These are phyloP conservation scores for Dendrolimus houi DNA, from an alignment of 2,888 invertebrate genomes.

Conservation along the genomic window DNA sequence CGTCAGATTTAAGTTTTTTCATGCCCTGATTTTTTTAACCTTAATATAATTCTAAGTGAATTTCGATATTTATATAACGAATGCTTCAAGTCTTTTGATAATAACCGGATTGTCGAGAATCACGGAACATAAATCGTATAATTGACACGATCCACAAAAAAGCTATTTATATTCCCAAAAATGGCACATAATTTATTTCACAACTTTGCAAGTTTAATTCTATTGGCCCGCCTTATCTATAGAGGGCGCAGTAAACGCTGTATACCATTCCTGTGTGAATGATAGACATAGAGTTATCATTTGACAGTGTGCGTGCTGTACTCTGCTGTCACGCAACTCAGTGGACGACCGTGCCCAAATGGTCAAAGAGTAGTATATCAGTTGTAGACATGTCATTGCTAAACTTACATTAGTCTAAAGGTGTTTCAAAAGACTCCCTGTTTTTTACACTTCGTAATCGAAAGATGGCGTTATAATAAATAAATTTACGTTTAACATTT, in stretches of 20 bases:
- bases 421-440: too few relatives aligned
- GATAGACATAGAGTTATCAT: conserved; percentile 74
- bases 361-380: conserved; percentile 34
- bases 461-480: too few relatives aligned
- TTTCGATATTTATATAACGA: background rate
- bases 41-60: background rate
- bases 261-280: conserved; percentile 63
- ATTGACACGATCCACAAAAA: background rate
- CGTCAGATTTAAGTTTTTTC: too few relatives aligned
- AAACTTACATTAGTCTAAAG: too few relatives aligned
- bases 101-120: background rate
- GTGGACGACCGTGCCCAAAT: conserved; percentile 44
- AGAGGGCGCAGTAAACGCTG: conserved; percentile 34
- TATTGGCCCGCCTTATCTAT: conserved; percentile 51
- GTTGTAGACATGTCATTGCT: conserved; percentile 2
- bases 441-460: too few relatives aligned
- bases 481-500: too few relatives aligned
- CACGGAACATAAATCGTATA: too few relatives aligned
- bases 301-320: conserved; percentile 70
- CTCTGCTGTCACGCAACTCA: conserved; percentile 59
- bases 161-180: background rate
- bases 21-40: too few relatives aligned
- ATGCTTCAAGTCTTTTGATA: background rate
- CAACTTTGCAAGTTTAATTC: conserved; percentile 35
- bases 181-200: conserved; percentile 31